These are phyloP conservation scores for Mohoua ochrocephala DNA, from an alignment of 2,113 vertebrate genomes.

Conservation along the genomic window DNA sequence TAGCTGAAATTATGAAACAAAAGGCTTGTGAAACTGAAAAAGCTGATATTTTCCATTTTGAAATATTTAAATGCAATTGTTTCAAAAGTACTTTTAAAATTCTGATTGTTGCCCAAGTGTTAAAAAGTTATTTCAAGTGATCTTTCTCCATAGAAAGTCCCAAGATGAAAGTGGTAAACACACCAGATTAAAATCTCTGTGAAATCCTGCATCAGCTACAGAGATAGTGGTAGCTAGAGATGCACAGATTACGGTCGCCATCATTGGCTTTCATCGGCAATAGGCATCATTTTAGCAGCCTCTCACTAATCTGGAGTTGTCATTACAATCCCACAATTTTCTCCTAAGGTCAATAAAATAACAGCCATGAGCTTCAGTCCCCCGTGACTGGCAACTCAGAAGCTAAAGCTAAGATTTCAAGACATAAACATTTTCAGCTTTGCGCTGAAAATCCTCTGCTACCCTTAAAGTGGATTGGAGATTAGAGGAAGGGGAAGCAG, in stretches of 20 bases:
- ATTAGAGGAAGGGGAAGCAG: conserved; percentile 36
- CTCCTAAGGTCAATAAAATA: background rate
- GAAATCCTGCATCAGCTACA: background rate
- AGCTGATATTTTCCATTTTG: background rate
- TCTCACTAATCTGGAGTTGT: background rate
- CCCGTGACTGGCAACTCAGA: background rate
- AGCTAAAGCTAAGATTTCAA: background rate
- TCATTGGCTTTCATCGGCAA: background rate
- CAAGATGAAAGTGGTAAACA: background rate
- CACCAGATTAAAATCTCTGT: background rate
- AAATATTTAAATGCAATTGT: background rate
- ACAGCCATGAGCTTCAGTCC: background rate
- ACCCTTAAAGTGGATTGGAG: conserved; percentile 4
- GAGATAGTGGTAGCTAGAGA: background rate
- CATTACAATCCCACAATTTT: conserved; percentile 11
- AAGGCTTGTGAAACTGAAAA: background rate
- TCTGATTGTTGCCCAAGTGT: background rate
- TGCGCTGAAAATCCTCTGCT: conserved; percentile 7
- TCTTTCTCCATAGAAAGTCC: background rate
- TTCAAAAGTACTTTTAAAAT: background rate
- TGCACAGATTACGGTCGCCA: background rate
- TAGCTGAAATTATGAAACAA: conserved; percentile 11
- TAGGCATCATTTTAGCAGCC: background rate
- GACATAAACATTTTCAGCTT: background rate
- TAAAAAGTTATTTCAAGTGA: background rate